Percentiles rank a stretch among this genome's conserved stretches.
phyloP scores from a whole-genome alignment of 2,888 invertebrate species.

The Strigamia crassipes region DNA sequence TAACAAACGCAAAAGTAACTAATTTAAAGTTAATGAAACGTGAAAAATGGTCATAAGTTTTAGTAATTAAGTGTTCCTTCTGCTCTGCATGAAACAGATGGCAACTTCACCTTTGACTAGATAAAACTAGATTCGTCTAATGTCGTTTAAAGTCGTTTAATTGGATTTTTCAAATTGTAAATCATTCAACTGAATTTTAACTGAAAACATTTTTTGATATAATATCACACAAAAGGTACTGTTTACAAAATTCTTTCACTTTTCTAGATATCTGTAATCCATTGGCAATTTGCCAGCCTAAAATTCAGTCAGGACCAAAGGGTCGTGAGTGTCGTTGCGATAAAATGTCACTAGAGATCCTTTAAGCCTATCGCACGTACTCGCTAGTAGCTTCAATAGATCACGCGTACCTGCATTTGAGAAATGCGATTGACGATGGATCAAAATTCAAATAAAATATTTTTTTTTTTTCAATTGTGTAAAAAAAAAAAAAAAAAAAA shows the following conservation, averaged over 20 bases:
- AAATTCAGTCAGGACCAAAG: background rate
- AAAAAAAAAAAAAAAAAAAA: too few species aligned
- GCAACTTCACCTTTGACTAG: background rate
- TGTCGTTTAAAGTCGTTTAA: too few species aligned
- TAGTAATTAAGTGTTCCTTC: background rate
- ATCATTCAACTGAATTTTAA: too few species aligned
- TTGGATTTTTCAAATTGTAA: too few species aligned
- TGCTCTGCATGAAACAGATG: background rate
- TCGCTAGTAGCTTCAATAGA: background rate
- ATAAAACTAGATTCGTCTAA: too few species aligned
- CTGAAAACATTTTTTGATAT: too few species aligned
- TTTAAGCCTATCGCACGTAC: background rate
- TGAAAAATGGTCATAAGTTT: background rate
- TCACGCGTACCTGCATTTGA: background rate
- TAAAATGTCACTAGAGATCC: background rate
- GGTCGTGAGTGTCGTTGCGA: background rate
- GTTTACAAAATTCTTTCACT: background rate
- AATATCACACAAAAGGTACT: background rate
- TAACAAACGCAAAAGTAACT: background rate
- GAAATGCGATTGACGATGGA: conserved; percentile 4
- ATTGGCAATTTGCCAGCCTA: background rate
- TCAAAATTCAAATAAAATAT: background rate
- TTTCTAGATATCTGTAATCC: background rate
- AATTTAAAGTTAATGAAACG: background rate
- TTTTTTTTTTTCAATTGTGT: background rate